Percentiles rank a stretch among this genome's conserved stretches.
Conservation (phyloP, 2,113 vertebrate genomes). For the Microcebus jonahi region DNA sequence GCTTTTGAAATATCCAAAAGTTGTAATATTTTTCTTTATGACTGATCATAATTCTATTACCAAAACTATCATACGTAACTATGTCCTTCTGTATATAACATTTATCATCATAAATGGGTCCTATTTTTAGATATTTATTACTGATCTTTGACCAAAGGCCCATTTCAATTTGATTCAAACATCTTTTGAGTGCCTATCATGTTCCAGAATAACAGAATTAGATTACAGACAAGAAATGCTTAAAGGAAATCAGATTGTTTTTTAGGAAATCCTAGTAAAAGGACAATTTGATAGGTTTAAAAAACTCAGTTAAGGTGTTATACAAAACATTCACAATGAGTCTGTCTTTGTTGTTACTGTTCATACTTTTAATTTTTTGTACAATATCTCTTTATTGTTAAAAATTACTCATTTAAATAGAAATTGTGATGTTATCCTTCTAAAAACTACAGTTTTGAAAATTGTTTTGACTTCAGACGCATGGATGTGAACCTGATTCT, state of each 20-base stretch:
- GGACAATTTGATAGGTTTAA: not conserved
- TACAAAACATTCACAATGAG: not conserved
- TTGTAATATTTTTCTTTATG: conserved; percentile 29
- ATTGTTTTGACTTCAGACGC: not conserved
- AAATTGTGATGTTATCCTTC: not conserved
- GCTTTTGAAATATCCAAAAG: conserved; percentile 9
- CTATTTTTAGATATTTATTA: conserved; percentile 54
- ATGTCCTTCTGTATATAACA: not conserved
- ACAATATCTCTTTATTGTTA: not conserved
- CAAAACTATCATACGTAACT: not conserved
- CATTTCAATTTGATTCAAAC: conserved; percentile 39
- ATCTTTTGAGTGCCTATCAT: conserved; percentile 1
- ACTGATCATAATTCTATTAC: conserved; percentile 33
- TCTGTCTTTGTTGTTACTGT: not conserved
- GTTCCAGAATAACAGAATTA: conserved; percentile 30
- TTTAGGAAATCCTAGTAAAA: conserved; percentile 48
- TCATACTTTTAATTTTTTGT: not conserved
- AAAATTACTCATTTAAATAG: not conserved
- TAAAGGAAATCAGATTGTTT: conserved; percentile 43
- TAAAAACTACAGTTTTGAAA: not conserved
- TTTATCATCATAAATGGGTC: not conserved
- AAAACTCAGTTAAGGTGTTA: not conserved
- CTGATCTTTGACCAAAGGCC: conserved; percentile 32
- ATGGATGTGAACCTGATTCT: not conserved
- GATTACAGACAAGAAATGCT: conserved; percentile 30